These are phyloP conservation scores for Tetramorium parvispinum DNA, from an alignment of 1,140 invertebrate species.

Conservation along the genomic window DNA sequence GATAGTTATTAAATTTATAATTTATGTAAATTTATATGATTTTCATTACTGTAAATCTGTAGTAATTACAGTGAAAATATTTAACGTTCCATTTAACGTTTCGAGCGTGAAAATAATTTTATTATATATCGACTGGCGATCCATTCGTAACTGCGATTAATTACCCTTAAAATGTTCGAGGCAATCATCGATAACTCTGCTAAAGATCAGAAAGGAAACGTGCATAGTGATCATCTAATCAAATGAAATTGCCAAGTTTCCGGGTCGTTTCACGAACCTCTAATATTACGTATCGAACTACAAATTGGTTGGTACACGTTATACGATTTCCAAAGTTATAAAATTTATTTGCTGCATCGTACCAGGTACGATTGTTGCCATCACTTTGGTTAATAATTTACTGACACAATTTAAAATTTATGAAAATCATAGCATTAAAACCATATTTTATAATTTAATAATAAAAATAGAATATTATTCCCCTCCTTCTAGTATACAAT, in stretches of 20 bases:
- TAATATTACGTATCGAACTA: constrained; percentile 56
- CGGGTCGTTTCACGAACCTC: constrained; percentile 39
- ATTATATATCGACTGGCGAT: constrained; percentile 43
- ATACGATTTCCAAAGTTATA: constrained; percentile 33
- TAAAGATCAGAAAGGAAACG: constrained; percentile 8
- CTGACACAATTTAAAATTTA: constrained; percentile 6
- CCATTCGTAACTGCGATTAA: constrained; percentile 33
- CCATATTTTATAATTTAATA: neutral
- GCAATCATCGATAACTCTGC: constrained; percentile 22
- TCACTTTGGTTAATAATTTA: neutral
- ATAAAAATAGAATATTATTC: neutral
- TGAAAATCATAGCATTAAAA: neutral
- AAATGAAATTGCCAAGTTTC: constrained; percentile 33
- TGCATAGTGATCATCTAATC: constrained; percentile 46
- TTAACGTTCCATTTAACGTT: neutral
- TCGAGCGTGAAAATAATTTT: constrained; percentile 8
- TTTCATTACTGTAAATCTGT: neutral
- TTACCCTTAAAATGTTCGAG: constrained; percentile 34
- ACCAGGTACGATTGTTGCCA: constrained; percentile 19
- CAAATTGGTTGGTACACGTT: constrained; percentile 42
- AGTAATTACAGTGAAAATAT: neutral
- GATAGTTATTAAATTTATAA: neutral
- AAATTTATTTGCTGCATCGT: constrained; percentile 21
- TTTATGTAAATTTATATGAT: neutral
- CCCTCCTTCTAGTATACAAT: neutral